Evolutionary conservation across 1,140 invertebrate genomes (phyloP), one percentile per base, ranked within the genome.

Genomic region (Calliphora vicina): DNA sequence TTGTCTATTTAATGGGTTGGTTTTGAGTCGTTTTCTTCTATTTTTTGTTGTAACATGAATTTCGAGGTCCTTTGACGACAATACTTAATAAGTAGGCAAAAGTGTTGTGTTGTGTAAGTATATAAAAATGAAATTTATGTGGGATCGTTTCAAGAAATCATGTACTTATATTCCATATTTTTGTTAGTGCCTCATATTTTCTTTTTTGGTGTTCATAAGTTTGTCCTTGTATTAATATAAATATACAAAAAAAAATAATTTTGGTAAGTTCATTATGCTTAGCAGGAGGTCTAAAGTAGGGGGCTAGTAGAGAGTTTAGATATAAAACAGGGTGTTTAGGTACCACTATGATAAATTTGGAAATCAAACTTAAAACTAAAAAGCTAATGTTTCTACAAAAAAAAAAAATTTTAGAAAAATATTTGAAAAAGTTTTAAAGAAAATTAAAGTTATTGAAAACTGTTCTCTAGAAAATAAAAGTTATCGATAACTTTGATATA

Each of bases 1-100:
- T 67, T 67, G 61, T 67, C 61, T 67, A 25, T 67, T 67, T 67
- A 67, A 67, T 67, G 61, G 61, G 20, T 67, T 67, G 61, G 61
- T 67, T 67, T 67, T 67, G 61, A 67, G 61, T 67, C 23, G n/a
- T 25, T 67, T 67, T 67, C 20, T 67, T 23, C n/a, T 50, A 6
- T 67, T 8, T 25, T 67, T 23, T 3, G 57, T 67, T 67, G n/a
- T 67, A 67, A 67, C 20, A 67, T 67, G 20, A 67, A 67, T 67
- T 67, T 67, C 61, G 61, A 67, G 61, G 61, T 67, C 61, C 23
- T 67, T 67, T 67, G 61, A 67, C 57, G 17, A 67, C 57, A 50
- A 50, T 50, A 50, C 45, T 50, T 50, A 50, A 50, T 50, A 50
- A 50, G 13, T 50, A 50, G 45, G 45, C 45, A 67, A 67, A 67